Evolutionary conservation across 1,140 invertebrate species (phyloP), one percentile per base, ranked within the genome.

Genomic region (Temnothorax longispinosus): DNA sequence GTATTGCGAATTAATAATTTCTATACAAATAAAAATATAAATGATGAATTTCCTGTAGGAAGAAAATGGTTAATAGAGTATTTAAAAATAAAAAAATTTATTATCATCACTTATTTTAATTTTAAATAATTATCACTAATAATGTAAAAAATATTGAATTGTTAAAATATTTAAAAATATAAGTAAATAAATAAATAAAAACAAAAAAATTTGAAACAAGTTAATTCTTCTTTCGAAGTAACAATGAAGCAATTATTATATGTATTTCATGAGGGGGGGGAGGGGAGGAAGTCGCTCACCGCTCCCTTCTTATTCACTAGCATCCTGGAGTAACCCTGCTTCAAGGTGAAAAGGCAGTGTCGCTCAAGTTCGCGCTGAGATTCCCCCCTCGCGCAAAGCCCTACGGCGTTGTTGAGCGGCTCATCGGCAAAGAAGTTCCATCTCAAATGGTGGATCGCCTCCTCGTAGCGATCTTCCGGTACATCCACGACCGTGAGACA

Each of bases 401-500:
- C 96, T n/a, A 98, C 97, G 0, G 97, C 97, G 77, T 96, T 96
- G 93, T 98, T 98, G 10, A 98, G 95, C 0, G 98, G 98, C 93
- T 98, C 98, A 90, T 98, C 98, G 3, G 97, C 96, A 93, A 98
- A 98, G 94, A 98, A 98, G 87, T 96, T 97, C 82, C 96, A 94
- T 47, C 97, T 95, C 74, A 98, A 95, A 92, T 98, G 97, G 38
- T 96, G 91, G 58, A 98, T 96, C 21, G 97, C 97, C 52, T 96
- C 96, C 13, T 96, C 92, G 86, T 96, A 96, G 78, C 96, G 95
- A 81, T 96, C 94, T 81, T 95, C 93, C 6, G 95, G 93, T 47
- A 97, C 96, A 47, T 95, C 78, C 6, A 91, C 72, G 4, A 93
- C 91, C 77, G 85, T 92, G 75, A 95, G 85, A 44, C 87, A 77